Evolutionary conservation across 2,113 vertebrate genomes (phyloP).

Genomic region (Gallinago jamesoni): DNA sequence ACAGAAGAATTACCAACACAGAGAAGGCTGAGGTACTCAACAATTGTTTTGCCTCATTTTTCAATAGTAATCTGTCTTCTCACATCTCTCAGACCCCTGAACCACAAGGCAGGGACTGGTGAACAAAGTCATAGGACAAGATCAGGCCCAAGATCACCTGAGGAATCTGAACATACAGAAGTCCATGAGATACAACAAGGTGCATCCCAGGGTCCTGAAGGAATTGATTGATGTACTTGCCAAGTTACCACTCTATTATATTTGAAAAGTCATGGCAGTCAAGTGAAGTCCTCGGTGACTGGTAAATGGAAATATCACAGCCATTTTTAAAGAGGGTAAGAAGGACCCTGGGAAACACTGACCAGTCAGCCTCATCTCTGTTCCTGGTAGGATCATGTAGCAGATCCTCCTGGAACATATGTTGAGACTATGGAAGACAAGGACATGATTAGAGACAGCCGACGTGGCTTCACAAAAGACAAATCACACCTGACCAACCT

Average conservation of each 20-base stretch:
- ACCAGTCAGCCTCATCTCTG: not conserved
- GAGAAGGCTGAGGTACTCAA: not conserved
- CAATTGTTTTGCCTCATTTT: not conserved
- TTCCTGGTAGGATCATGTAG: not conserved
- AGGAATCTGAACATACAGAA: not conserved
- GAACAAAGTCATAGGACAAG: not conserved
- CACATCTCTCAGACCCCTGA: not conserved
- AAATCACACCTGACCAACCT: not conserved
- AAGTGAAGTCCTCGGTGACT: not conserved
- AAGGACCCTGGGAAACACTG: not conserved
- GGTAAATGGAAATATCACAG: not conserved
- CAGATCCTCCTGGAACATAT: not conserved
- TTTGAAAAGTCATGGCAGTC: not conserved
- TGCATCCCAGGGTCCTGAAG: not conserved
- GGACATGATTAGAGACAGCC: not conserved
- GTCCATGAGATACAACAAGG: not conserved
- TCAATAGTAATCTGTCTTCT: not conserved
- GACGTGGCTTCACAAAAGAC: not conserved
- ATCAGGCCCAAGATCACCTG: not conserved
- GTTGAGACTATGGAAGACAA: not conserved
- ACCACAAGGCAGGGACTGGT: not conserved
- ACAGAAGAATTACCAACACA: not conserved
- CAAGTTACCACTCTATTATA: not conserved
- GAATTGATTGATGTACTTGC: not conserved
- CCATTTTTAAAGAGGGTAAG: not conserved